Evolutionary conservation across 2,888 invertebrate genomes (phyloP), one percentile per base, ranked within the genome.

Genomic region (Drosophila picticornis): DNA sequence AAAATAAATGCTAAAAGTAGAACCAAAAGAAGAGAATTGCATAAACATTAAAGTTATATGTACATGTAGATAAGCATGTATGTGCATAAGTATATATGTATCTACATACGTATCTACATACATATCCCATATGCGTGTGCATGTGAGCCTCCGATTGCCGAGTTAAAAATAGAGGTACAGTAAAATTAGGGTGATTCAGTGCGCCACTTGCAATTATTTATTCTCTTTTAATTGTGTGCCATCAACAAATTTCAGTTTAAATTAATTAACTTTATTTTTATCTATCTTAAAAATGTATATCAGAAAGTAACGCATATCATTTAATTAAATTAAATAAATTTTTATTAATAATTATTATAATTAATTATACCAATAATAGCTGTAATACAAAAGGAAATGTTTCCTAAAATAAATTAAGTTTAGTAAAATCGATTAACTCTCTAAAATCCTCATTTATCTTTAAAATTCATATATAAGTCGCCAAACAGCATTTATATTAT

Each of bases 41-140:
- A 86, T 90, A 88, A 87, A 87, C 81, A 88, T 64, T 73, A 74
- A 59, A 62, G 56, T 57, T 68, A 36, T 72, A 67, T 29, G 52
- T 40, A 51, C 22, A 62, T 34, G 3, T 59, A 66, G 0, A 13
- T 36, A 36, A 2, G 36, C 69, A 69, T 67, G 56, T 52, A 63
- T 53, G 46, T 59, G 40, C 58, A 62, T 69, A 25, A 46, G 51
- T 38, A 34, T 67, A 38, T 50, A 67, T 65, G 25, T 16, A 62
- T 50, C 25, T 50, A 58, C 51, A 53, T 46, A 34, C 22, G 43
- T 50, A 52, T 22, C 36, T 36, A 53, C 29, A 29, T n/a, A 43
- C 38, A 53, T 25, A 56, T 40, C 29, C 56, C 38, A 38, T 40
- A n/a, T 38, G n/a, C 27, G 11, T 46, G 34, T 50, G n/a, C 43